Evolutionary conservation across 2,113 vertebrate genomes (phyloP), one percentile per base, ranked within the genome.

Genomic region (Cyanocitta stelleri): DNA sequence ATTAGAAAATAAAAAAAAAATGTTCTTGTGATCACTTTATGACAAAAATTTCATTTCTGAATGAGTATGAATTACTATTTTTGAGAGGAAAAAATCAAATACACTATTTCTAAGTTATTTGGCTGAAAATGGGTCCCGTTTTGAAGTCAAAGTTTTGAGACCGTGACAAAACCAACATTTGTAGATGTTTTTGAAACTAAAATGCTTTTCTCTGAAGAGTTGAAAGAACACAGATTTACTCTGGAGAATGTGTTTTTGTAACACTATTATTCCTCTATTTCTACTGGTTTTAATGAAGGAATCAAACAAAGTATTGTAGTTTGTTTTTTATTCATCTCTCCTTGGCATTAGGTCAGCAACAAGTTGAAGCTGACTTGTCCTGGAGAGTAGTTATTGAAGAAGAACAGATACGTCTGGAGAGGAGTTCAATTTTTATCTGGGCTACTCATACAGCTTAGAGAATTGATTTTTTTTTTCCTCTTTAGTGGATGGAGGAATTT

Each of bases 401-500:
- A 86, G 2, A 5, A 75, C 7, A 51, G 5, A 1, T 37, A 13
- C 46, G 37, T 32, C 10, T n/a, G 4, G 37, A 91, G 7, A 72
- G 4, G 2, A 7, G 27, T 44, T 75, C 18, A 26, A 0, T 46
- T 81, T 72, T 77, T 33, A 8, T 39, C 33, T 66, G 6, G 10
- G 4, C 3, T 69, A n/a, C 5, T 27, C 10, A 39, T 35, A 8
- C 7, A 71, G 4, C 2, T 74, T 48, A 66, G 2, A 35, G 5
- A 55, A 51, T 6, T 14, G 10, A 4, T 4, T 51, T 52, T 63
- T 56, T 84, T 71, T 33, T 18, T 80, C 68, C 11, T 55, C 19
- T 69, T 68, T 30, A 21, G 3, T 18, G 6, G 2, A 13, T 10
- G 1, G 35, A 23, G 0, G 18, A 20, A 29, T 43, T 33, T 29